Evolutionary conservation across 2,797 vertebrate genomes (phyloP).

Genomic region (Columba guinea): DNA sequence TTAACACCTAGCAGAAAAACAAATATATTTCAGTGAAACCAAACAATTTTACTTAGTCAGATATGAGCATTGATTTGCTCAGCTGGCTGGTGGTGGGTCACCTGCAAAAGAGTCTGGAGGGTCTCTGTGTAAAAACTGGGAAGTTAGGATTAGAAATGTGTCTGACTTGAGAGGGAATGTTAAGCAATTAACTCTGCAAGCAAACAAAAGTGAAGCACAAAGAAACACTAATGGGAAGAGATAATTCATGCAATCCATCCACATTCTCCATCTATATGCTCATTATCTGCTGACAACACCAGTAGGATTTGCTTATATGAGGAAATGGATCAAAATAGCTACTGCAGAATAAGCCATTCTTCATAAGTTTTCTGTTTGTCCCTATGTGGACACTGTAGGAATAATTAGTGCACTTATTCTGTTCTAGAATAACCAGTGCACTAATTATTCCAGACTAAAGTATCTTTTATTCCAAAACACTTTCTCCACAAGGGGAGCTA

Average conservation of each 20-base stretch:
- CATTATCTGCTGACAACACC: constrained; percentile 69
- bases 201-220: constrained; percentile 63
- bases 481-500: constrained; percentile 69
- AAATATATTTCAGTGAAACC: neutral
- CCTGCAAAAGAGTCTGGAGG: constrained; percentile 35
- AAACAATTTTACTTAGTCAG: neutral
- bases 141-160: constrained; percentile 54
- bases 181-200: constrained; percentile 68
- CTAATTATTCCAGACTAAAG: constrained; percentile 66
- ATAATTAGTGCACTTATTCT: constrained; percentile 61
- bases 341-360: constrained; percentile 53
- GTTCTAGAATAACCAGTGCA: constrained; percentile 53
- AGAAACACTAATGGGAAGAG: constrained; percentile 64
- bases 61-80: neutral
- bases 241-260: constrained; percentile 67
- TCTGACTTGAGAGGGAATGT: constrained; percentile 47
- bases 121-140: neutral
- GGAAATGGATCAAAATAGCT: constrained; percentile 61
- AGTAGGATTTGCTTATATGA: constrained; percentile 59
- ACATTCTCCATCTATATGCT: constrained; percentile 57
- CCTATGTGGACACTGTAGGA: constrained; percentile 60
- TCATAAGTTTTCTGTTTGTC: constrained; percentile 60
- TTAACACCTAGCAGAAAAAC: neutral
- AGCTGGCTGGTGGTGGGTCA: constrained; percentile 13
- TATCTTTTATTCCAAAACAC: constrained; percentile 59